Evolutionary conservation across 2,113 vertebrate genomes (phyloP).

Genomic region (Antennarius striatus): DNA sequence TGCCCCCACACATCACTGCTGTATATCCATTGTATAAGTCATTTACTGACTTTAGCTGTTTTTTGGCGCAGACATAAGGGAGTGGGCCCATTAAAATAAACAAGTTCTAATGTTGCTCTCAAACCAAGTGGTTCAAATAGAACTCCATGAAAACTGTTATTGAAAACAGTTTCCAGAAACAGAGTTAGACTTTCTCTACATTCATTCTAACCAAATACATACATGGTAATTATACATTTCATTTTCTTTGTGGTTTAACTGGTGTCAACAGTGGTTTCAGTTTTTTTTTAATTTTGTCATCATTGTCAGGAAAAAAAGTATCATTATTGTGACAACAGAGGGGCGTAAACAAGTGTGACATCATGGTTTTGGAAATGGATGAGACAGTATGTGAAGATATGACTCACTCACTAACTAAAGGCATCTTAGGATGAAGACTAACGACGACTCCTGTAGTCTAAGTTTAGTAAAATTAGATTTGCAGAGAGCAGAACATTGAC

Average conservation of each 20-base stretch:
- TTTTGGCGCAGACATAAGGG: slow-evolving; percentile 24
- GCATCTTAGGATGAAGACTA: too few relatives aligned
- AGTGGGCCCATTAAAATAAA: slow-evolving; percentile 30
- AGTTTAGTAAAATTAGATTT: too few relatives aligned
- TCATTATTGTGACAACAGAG: slow-evolving; percentile 8
- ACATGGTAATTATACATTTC: not conserved
- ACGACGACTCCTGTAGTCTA: too few relatives aligned
- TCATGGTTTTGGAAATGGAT: not conserved
- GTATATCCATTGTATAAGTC: not conserved
- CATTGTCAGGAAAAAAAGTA: not conserved
- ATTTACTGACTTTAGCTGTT: slow-evolving; percentile 1
- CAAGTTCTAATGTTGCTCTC: slow-evolving; percentile 6
- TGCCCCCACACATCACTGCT: not conserved
- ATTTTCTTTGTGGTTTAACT: slow-evolving; percentile 3
- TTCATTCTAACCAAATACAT: slow-evolving; percentile 1
- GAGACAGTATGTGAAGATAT: too few relatives aligned
- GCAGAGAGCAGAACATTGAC: too few relatives aligned
- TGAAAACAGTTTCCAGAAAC: slow-evolving; percentile 48
- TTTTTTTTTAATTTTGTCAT: not conserved
- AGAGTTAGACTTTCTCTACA: slow-evolving; percentile 7
- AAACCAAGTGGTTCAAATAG: not conserved
- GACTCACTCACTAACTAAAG: too few relatives aligned
- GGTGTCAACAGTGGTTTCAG: not conserved
- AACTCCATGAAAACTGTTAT: not conserved
- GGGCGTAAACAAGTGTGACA: not conserved